phyloP scores from a whole-genome alignment of 2,888 invertebrate species.

The Dromius quadrimaculatus region DNA sequence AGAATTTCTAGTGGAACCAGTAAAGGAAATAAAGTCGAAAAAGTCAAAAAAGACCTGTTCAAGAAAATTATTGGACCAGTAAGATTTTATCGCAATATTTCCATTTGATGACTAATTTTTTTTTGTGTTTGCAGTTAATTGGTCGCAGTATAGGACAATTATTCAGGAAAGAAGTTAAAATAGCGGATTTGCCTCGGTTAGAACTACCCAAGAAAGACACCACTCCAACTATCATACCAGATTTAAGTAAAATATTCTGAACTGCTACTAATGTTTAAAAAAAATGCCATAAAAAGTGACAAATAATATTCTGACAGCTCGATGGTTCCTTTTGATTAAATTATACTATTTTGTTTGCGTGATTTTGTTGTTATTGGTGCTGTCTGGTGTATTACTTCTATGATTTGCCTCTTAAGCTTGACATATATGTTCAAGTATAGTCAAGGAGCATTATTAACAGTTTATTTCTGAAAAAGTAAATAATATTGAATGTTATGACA shows the following conservation, averaged over 20 bases:
- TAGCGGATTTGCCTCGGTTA: conserved; percentile 85
- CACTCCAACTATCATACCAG: conserved; percentile 61
- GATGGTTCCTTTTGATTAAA: conserved; percentile 42
- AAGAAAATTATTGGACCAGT: conserved; percentile 88
- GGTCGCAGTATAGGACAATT: conserved; percentile 88
- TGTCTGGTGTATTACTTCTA: conserved; percentile 44
- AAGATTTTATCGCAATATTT: too few relatives aligned
- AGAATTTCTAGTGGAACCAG: conserved; percentile 76
- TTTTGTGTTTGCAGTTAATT: conserved; percentile 73
- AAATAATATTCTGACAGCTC: conserved; percentile 29
- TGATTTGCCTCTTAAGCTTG: conserved; percentile 39
- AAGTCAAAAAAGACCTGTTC: conserved; percentile 90
- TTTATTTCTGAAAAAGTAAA: conserved; percentile 31
- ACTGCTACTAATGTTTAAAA: conserved; percentile 3
- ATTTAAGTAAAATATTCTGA: conserved; percentile 63
- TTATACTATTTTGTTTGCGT: conserved; percentile 47
- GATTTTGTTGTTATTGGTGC: conserved; percentile 49
- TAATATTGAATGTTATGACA: conserved; percentile 40
- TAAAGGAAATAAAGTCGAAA: conserved; percentile 86
- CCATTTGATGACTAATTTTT: too few relatives aligned
- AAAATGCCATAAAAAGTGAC: conserved; percentile 33
- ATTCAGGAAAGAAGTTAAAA: conserved; percentile 89
- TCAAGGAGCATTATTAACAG: conserved; percentile 26
- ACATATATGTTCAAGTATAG: conserved; percentile 24
- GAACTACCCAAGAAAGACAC: conserved; percentile 65